phyloP scores from a whole-genome alignment of 1,140 invertebrate genomes.

The Streblospio benedicti region DNA sequence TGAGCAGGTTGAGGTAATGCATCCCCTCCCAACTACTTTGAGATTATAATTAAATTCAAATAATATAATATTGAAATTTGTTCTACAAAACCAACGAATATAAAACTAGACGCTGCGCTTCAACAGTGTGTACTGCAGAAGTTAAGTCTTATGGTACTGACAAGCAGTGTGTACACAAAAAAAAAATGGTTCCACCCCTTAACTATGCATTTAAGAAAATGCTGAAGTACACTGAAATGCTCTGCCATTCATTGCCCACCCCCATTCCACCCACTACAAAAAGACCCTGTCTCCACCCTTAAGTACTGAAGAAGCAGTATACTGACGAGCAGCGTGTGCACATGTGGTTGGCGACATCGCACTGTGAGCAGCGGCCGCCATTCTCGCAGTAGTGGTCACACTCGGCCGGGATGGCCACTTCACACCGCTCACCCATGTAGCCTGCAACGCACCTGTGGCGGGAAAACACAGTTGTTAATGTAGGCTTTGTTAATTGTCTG shows the following conservation, averaged over 20 bases:
- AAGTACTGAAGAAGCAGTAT: not conserved
- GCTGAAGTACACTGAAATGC: not conserved
- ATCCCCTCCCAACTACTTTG: too few relatives aligned
- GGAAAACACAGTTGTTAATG: too few relatives aligned
- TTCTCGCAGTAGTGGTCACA: constrained; percentile 55
- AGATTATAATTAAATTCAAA: too few relatives aligned
- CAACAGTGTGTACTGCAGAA: too few relatives aligned
- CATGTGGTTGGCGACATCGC: constrained; percentile 13
- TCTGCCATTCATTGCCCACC: not conserved
- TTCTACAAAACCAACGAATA: too few relatives aligned
- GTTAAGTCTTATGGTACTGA: too few relatives aligned
- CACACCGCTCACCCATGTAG: not conserved
- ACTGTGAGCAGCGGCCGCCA: constrained; percentile 51
- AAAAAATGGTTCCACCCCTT: not conserved
- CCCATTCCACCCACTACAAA: constrained; percentile 1
- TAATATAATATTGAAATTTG: too few relatives aligned
- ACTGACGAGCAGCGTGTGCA: constrained; percentile 48
- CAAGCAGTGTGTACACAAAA: too few relatives aligned
- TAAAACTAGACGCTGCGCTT: too few relatives aligned
- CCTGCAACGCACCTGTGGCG: too few relatives aligned
- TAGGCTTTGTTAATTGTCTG: too few relatives aligned
- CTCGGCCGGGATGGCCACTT: constrained; percentile 22
- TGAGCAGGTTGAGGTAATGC: too few relatives aligned
- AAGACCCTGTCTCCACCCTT: not conserved
- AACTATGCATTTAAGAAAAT: not conserved